Percentiles rank a stretch among this genome's conserved stretches.
These are phyloP conservation scores for Pyxicephalus adspersus DNA, from an alignment of 2,113 vertebrate genomes.

Conservation along the genomic window DNA sequence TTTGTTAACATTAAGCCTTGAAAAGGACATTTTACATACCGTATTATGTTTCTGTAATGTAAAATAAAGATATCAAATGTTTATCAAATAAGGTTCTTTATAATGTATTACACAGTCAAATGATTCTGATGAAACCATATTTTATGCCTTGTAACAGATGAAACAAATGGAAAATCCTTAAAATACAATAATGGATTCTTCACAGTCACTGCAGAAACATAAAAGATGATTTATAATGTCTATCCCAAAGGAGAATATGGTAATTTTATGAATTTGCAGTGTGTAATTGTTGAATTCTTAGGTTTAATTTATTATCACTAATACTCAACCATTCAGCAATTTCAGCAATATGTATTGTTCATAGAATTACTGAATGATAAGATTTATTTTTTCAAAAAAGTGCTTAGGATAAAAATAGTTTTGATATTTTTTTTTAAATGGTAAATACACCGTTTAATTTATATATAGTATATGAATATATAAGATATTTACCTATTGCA, in stretches of 20 bases:
- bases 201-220: slow-evolving; percentile 35
- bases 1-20: too few species aligned
- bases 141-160: slow-evolving; percentile 12
- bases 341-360: not conserved
- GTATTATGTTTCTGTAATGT: too few species aligned
- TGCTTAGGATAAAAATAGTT: too few species aligned
- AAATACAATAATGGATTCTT: slow-evolving; percentile 41
- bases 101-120: slow-evolving; percentile 1
- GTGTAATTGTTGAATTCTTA: slow-evolving; percentile 15
- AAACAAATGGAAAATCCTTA: slow-evolving; percentile 26
- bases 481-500: too few species aligned
- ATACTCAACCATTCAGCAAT: slow-evolving; percentile 7
- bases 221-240: slow-evolving; percentile 35
- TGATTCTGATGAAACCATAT: slow-evolving; percentile 9
- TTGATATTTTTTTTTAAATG: too few species aligned
- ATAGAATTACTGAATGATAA: not conserved
- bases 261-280: slow-evolving; percentile 9
- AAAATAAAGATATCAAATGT: too few species aligned
- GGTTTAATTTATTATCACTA: slow-evolving; percentile 22
- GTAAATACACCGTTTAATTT: too few species aligned
- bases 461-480: too few species aligned
- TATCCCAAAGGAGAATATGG: slow-evolving; percentile 24
- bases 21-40: too few species aligned
- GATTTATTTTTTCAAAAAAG: not conserved
- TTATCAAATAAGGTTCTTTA: not conserved